Base-by-base conservation (phyloP, 2,797 vertebrate genomes). In the Leptoclinus maculatus region DNA sequence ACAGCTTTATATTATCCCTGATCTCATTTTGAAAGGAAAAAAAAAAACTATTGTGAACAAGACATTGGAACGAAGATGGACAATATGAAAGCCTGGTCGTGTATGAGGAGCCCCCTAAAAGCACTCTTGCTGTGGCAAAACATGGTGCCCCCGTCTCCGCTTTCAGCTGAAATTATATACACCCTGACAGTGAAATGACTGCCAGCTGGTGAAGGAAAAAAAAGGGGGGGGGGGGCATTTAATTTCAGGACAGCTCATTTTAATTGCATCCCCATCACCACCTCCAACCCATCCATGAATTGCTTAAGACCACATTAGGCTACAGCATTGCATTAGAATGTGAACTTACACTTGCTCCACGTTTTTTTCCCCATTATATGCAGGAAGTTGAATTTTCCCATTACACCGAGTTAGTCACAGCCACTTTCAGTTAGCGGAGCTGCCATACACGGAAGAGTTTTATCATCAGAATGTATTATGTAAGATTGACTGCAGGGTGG, bases 351-450 rank as follows among this genome's bases (percentile, higher is more conserved):
- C 84, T 86, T 88, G 83, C 73, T 74, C 70, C 78, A 79, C 56
- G 27, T 91, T 90, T 79, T 79, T 83, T 57, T 56, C 29, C 29
- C 83, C 69, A 76, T 89, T 89, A 86, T 86, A 84, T 49, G 80
- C 83, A 89, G 79, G 78, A 86, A 87, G 86, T 82, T 62, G 82
- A 87, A 91, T 93, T 91, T 94, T 90, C 80, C 89, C 84, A 93
- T 92, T 93, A 93, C 86, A 81, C 85, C 79, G 79, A 84, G 89
- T 93, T 93, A 92, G 93, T 93, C 93, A 93, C 93, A 91, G 92
- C 74, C 81, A 87, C 89, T 91, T 91, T 89, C 82, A 64, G 88
- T 85, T 87, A 79, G 83, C n/a, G n/a, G 58, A 69, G 89, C 82
- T 77, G 80, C 84, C 78, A 79, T 78, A 85, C 64, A 39, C 23